These are phyloP conservation scores for Eupithecia abbreviata DNA, from an alignment of 2,888 invertebrate genomes.

Conservation along the genomic window DNA sequence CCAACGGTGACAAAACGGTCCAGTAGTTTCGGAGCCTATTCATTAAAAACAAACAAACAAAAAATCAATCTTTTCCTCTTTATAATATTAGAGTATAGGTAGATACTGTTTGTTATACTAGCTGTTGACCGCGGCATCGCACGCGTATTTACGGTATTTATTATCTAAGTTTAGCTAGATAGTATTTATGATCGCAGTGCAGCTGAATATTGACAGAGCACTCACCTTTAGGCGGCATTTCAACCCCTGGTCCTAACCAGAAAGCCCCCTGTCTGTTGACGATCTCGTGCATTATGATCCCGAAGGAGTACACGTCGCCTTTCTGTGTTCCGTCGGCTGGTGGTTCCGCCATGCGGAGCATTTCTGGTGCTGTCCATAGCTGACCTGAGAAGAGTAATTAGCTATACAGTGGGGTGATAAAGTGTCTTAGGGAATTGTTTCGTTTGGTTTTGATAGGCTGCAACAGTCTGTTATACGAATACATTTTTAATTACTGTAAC, in stretches of 20 bases:
- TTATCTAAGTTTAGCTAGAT: no score
- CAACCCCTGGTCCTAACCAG: constrained; percentile 87
- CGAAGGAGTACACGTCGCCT: constrained; percentile 98
- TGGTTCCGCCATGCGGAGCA: constrained; percentile 87
- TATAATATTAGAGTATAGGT: no score
- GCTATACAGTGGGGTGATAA: background rate
- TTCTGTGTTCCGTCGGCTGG: constrained; percentile 92
- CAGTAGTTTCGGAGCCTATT: no score
- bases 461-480: background rate
- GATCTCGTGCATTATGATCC: constrained; percentile 96
- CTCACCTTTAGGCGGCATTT: constrained; percentile 88
- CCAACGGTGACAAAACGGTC: no score
- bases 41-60: no score
- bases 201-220: background rate
- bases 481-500: no score
- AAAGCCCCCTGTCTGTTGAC: constrained; percentile 94
- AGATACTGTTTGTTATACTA: no score
- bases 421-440: background rate
- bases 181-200: no score
- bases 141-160: no score
- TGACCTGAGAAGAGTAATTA: constrained; percentile 82
- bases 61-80: no score
- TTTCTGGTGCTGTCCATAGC: constrained; percentile 96
- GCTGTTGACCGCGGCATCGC: no score
- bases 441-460: background rate